Evolutionary conservation across 37 sponge, comb jelly and placozoan species (phyloP).

Genomic region (Spongilla lacustris): DNA sequence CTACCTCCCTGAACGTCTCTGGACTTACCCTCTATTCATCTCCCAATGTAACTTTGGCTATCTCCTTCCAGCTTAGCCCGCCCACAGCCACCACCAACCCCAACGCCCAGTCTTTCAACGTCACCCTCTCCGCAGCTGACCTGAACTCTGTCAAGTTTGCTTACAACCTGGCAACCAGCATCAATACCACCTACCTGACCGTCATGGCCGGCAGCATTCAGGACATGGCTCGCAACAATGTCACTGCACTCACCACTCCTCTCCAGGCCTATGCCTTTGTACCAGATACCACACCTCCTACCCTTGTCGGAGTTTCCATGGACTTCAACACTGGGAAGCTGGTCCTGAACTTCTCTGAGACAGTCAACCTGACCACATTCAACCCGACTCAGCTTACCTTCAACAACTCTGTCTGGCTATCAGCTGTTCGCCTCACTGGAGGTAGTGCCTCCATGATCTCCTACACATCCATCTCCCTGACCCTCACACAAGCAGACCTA

Average conservation of each 20-base stretch:
- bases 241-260: constrained; percentile 11
- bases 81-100: constrained; percentile 32
- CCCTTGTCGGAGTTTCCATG: constrained; percentile 27
- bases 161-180: constrained; percentile 46
- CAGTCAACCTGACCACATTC: constrained; percentile 67
- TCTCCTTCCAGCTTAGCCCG: constrained; percentile 35
- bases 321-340: constrained; percentile 73
- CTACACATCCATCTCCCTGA: constrained; percentile 52
- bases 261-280: constrained; percentile 24
- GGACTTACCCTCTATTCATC: constrained; percentile 52
- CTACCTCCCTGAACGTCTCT: constrained; percentile 43
- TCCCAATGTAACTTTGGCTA: not conserved
- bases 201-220: constrained; percentile 45
- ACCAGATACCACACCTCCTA: constrained; percentile 61
- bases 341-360: constrained; percentile 75
- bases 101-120: constrained; percentile 55
- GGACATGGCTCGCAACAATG: constrained; percentile 74
- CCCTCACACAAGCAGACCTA: constrained; percentile 63
- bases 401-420: constrained; percentile 8
- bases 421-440: constrained; percentile 43
- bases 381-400: constrained; percentile 54
- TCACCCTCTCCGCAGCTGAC: constrained; percentile 66
- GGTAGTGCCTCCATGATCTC: constrained; percentile 33
- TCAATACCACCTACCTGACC: constrained; percentile 57
- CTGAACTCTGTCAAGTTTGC: constrained; percentile 78